phyloP scores from a whole-genome alignment of 2,113 vertebrate genomes.

The Ariopsis seemanni region DNA sequence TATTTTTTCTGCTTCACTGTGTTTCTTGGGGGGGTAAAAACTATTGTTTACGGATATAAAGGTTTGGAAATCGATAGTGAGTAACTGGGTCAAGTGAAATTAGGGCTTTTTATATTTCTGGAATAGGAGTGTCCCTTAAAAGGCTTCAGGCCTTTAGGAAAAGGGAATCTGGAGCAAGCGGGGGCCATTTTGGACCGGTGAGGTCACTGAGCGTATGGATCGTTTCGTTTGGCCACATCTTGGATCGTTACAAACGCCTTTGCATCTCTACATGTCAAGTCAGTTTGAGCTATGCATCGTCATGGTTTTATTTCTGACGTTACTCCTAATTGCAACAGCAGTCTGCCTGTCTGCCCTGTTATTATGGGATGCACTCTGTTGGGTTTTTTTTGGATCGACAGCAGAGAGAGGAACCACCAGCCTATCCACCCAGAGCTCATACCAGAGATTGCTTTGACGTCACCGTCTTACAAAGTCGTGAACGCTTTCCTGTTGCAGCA shows the following conservation, averaged over 20 bases:
- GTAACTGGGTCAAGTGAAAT: constrained; percentile 46
- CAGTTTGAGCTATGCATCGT: too few relatives aligned
- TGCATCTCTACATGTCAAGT: not conserved
- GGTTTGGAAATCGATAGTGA: constrained; percentile 30
- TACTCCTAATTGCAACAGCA: not conserved
- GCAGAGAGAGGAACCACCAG: not conserved
- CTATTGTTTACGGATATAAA: constrained; percentile 9
- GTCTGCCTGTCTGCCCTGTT: not conserved
- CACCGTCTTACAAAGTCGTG: not conserved
- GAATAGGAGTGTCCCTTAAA: constrained; percentile 54
- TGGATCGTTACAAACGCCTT: not conserved
- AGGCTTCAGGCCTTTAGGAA: not conserved
- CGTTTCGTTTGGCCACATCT: not conserved
- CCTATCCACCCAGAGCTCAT: not conserved
- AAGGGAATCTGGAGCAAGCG: constrained; percentile 44
- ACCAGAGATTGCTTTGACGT: not conserved
- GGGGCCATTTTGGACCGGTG: not conserved
- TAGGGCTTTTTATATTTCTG: constrained; percentile 52
- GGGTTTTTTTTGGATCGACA: not conserved
- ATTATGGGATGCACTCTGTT: not conserved
- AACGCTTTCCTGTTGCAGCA: not conserved
- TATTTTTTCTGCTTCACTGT: constrained; percentile 8
- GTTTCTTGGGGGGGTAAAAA: not conserved
- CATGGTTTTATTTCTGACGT: not conserved
- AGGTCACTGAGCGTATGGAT: not conserved